These are phyloP conservation scores for Poecilia latipinna DNA, from an alignment of 2,113 vertebrate species.

Conservation along the genomic window DNA sequence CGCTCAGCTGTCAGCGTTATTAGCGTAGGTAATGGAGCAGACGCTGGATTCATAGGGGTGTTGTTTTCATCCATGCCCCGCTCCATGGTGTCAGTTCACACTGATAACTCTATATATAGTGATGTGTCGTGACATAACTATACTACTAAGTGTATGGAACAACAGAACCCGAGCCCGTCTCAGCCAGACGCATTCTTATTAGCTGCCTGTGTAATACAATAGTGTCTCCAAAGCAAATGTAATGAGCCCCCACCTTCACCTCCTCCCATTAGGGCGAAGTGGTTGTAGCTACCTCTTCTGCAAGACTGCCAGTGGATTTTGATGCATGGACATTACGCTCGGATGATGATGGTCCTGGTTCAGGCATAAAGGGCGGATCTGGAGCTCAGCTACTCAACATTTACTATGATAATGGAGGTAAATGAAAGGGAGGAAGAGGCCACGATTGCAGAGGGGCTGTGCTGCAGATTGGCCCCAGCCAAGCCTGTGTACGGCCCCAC, in stretches of 20 bases:
- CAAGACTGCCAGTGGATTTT: conserved; percentile 90
- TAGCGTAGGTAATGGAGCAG: conserved; percentile 99
- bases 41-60: conserved; percentile 92
- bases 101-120: conserved; percentile 99
- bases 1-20: conserved; percentile 99
- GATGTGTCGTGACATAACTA: conserved; percentile 87
- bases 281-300: conserved; percentile 85
- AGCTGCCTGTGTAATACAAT: conserved; percentile 86
- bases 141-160: conserved; percentile 89
- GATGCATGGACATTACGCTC: conserved; percentile 87
- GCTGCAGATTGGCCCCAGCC: conserved; percentile 79
- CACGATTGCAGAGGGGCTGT: conserved; percentile 83
- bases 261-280: conserved; percentile 77
- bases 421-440: conserved; percentile 63
- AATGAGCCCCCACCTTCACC: conserved; percentile 52
- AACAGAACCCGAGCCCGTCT: conserved; percentile 83
- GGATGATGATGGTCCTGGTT: conserved; percentile 79
- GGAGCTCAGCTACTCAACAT: conserved; percentile 82
- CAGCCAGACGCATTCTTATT: conserved; percentile 85
- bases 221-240: conserved; percentile 76
- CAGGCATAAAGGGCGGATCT: conserved; percentile 55
- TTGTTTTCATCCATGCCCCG: conserved; percentile 95
- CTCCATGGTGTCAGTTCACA: conserved; percentile 89
- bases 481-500: conserved; percentile 86
- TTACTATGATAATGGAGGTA: conserved; percentile 67